Evolutionary conservation across 2,797 vertebrate genomes (phyloP).

Genomic region (Poeciliopsis infans): DNA sequence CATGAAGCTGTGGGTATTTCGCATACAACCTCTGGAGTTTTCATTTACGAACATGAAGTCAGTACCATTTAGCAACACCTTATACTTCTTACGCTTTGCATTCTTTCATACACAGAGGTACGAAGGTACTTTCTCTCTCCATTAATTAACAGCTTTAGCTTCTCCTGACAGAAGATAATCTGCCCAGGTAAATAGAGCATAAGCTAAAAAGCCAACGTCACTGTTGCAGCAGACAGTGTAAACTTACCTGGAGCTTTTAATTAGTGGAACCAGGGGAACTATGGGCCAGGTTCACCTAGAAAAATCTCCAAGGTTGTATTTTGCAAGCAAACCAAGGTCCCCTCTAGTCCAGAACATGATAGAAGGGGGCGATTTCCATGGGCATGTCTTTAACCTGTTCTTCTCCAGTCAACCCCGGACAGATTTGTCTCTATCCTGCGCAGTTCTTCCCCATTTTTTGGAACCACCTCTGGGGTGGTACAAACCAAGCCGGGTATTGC

Average conservation of each 20-base stretch:
- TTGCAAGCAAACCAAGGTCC: not conserved
- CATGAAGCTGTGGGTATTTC: slow-evolving; percentile 7
- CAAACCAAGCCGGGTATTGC: too few species aligned
- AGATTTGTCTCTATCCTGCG: too few species aligned
- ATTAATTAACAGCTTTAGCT: slow-evolving; percentile 18
- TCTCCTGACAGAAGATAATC: slow-evolving; percentile 31
- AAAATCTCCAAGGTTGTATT: not conserved
- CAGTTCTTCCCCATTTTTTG: too few species aligned
- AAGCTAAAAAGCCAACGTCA: not conserved
- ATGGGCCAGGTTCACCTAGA: not conserved
- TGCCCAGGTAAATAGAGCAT: slow-evolving; percentile 18
- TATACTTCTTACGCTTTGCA: not conserved
- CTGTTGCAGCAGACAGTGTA: not conserved
- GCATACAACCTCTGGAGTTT: not conserved
- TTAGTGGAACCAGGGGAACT: not conserved
- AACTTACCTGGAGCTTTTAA: not conserved
- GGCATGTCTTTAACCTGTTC: too few species aligned
- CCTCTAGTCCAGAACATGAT: not conserved
- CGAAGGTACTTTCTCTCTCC: not conserved
- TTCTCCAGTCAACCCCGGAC: too few species aligned
- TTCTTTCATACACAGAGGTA: not conserved
- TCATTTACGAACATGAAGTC: not conserved
- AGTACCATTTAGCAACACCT: not conserved
- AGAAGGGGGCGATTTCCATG: not conserved
- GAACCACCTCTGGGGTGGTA: too few species aligned